phyloP scores from a whole-genome alignment of 2,113 vertebrate genomes.

The Gnathonemus echidnorhynchus region DNA sequence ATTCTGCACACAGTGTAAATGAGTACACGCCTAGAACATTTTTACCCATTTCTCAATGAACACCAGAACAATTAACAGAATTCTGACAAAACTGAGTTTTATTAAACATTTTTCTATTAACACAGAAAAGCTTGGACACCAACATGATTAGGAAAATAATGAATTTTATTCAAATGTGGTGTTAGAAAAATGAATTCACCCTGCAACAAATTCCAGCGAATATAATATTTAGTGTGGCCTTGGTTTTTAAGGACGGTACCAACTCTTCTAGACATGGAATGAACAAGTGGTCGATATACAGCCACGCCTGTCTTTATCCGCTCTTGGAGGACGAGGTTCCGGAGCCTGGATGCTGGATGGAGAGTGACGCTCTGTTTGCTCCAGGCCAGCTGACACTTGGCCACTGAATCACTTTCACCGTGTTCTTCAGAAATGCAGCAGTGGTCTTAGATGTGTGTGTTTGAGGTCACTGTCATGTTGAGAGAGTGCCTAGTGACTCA shows the following conservation, averaged over 20 bases:
- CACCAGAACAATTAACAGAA: neutral
- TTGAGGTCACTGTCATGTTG: too few species aligned
- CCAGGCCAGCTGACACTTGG: too few species aligned
- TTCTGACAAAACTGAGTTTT: neutral
- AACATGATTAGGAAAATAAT: neutral
- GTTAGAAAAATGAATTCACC: neutral
- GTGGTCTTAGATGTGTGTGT: too few species aligned
- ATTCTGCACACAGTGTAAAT: too few species aligned
- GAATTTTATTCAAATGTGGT: neutral
- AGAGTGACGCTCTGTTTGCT: too few species aligned
- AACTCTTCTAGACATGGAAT: neutral
- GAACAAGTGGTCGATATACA: neutral
- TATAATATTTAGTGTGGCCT: neutral
- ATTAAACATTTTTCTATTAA: neutral
- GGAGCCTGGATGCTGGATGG: too few species aligned
- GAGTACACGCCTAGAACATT: neutral
- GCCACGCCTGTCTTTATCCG: neutral
- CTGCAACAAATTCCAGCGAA: neutral
- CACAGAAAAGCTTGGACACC: neutral
- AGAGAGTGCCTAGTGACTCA: too few species aligned
- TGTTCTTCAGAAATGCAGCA: too few species aligned
- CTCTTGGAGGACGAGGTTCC: neutral
- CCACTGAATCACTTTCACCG: too few species aligned
- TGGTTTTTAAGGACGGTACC: neutral
- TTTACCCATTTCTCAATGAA: neutral